Conservation (phyloP, 2,113 vertebrate species). For the Pelobates fuscus region DNA sequence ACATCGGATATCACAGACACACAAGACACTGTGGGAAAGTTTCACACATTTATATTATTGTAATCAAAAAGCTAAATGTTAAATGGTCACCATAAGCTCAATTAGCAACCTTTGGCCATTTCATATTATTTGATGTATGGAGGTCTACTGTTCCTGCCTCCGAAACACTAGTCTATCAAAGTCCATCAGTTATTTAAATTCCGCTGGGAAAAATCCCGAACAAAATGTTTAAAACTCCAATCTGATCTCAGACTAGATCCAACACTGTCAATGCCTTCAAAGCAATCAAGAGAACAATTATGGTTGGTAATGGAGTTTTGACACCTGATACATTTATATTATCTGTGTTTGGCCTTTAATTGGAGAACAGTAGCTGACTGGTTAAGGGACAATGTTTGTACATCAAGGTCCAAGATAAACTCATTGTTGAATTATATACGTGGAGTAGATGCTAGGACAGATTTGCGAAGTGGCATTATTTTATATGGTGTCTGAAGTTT, state of each 20-base stretch:
- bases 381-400: constrained; percentile 39
- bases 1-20: no score
- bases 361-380: constrained; percentile 46
- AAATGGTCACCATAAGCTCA: no score
- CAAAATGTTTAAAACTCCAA: neutral
- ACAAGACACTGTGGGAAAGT: no score
- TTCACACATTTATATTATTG: neutral
- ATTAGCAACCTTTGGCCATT: no score
- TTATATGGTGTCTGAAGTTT: neutral
- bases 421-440: constrained; percentile 41
- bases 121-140: no score
- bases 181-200: no score
- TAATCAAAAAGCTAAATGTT: neutral
- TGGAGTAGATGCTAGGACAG: constrained; percentile 25
- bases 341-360: constrained; percentile 44
- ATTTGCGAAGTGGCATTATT: neutral
- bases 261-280: neutral
- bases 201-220: no score
- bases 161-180: no score
- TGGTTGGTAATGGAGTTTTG: constrained; percentile 35
- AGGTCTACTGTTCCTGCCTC: no score
- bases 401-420: constrained; percentile 34
- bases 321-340: constrained; percentile 38
- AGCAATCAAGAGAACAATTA: constrained; percentile 16
- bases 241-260: constrained; percentile 25